These are phyloP conservation scores for Phortica magna DNA, from an alignment of 2,888 invertebrate genomes.

Conservation along the genomic window DNA sequence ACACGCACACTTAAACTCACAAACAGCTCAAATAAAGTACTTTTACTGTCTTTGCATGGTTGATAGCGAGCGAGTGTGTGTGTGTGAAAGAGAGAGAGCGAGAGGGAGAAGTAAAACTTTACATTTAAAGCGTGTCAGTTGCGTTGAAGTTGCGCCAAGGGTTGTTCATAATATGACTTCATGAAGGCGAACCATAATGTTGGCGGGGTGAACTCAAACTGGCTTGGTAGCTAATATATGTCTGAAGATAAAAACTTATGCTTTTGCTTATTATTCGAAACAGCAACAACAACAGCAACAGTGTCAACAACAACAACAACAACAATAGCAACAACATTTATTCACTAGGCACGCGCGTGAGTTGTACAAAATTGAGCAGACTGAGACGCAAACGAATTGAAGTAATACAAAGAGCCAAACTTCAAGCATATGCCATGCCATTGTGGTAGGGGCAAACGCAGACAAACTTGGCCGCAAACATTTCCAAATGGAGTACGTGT, in stretches of 20 bases:
- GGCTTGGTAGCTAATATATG: constrained; percentile 14
- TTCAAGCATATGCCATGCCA: neutral
- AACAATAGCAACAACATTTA: constrained; percentile 1
- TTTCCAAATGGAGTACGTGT: constrained; percentile 29
- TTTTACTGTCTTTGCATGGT: no score
- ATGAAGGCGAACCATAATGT: neutral
- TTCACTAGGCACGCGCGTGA: constrained; percentile 14
- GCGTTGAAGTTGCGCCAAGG: no score
- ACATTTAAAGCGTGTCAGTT: no score
- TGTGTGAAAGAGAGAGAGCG: no score
- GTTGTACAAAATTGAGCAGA: neutral
- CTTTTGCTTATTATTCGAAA: constrained; percentile 15
- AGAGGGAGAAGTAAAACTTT: no score
- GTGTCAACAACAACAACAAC: neutral
- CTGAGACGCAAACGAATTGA: neutral
- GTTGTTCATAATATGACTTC: no score
- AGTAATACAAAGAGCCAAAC: neutral
- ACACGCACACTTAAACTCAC: no score
- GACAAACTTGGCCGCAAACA: constrained; percentile 6
- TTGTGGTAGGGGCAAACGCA: neutral
- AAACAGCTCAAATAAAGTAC: no score
- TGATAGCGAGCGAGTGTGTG: no score
- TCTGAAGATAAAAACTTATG: constrained; percentile 29
- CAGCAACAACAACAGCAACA: neutral
- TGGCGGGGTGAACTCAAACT: neutral